Evolutionary conservation across 2,888 invertebrate genomes (phyloP).

Genomic region (Hecatera dysodea): DNA sequence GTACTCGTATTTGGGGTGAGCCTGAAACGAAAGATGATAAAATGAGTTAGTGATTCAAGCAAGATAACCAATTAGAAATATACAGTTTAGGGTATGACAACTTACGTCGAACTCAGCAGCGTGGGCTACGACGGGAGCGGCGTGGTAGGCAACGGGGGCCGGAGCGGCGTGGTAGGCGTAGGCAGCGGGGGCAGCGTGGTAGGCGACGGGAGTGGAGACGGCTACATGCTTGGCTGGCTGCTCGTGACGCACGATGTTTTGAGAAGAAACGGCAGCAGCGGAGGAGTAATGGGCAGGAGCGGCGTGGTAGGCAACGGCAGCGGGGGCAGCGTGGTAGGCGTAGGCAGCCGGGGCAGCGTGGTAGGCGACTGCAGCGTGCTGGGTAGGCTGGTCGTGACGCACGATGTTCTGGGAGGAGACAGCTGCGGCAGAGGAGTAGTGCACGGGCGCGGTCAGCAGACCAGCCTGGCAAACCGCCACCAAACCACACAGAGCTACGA

Average conservation of each 20-base stretch:
- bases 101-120: slow-evolving; percentile 60
- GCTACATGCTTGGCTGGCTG: slow-evolving; percentile 65
- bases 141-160: slow-evolving; percentile 31
- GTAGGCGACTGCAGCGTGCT: slow-evolving; percentile 54
- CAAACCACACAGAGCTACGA: slow-evolving; percentile 75
- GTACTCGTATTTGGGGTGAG: slow-evolving; percentile 86
- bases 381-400: slow-evolving; percentile 67
- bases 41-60: slow-evolving; percentile 67
- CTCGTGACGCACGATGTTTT: slow-evolving; percentile 73
- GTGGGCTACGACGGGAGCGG: slow-evolving; percentile 52
- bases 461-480: slow-evolving; percentile 77
- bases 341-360: slow-evolving; percentile 66
- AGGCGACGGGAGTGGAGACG: slow-evolving; percentile 61
- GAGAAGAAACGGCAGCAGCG: slow-evolving; percentile 77
- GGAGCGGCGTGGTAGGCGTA: slow-evolving; percentile 48
- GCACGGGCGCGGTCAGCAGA: slow-evolving; percentile 75
- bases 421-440: slow-evolving; percentile 57
- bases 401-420: slow-evolving; percentile 69
- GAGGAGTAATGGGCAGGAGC: slow-evolving; percentile 75
- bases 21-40: slow-evolving; percentile 66
- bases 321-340: slow-evolving; percentile 34
- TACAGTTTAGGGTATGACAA: neutral
- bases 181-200: slow-evolving; percentile 36
- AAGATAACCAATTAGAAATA: neutral
- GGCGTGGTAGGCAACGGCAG: slow-evolving; percentile 58